Conservation (phyloP, 2,888 invertebrate species). For the Lissonota sp. region DNA sequence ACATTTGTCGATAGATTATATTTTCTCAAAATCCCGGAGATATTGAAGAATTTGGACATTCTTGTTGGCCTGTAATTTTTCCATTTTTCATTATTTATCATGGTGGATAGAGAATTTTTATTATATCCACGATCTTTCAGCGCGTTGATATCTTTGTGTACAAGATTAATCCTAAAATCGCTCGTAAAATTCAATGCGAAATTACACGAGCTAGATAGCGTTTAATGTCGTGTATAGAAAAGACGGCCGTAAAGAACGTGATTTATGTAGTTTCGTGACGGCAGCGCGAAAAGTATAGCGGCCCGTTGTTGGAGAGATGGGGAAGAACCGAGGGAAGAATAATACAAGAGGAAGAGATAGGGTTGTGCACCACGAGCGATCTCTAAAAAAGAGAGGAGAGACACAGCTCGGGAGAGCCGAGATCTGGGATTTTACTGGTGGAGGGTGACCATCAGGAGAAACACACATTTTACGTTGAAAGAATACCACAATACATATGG, state of each 20-base stretch:
- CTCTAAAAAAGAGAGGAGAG: background rate
- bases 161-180: slow-evolving; percentile 16
- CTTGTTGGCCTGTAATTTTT: background rate
- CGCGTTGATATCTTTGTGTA: slow-evolving; percentile 6
- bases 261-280: slow-evolving; percentile 28
- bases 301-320: background rate
- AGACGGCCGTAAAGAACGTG: slow-evolving; percentile 46
- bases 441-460: slow-evolving; percentile 28
- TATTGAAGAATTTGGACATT: background rate
- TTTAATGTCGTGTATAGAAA: slow-evolving; percentile 42
- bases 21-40: background rate
- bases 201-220: slow-evolving; percentile 42
- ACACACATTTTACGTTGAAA: slow-evolving; percentile 22
- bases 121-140: slow-evolving; percentile 11
- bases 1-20: background rate
- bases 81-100: slow-evolving; percentile 6
- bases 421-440: background rate
- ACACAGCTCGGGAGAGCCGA: background rate
- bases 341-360: slow-evolving; percentile 5
- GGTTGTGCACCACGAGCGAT: slow-evolving; percentile 1
- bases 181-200: slow-evolving; percentile 55
- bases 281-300: slow-evolving; percentile 10
- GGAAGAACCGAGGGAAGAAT: slow-evolving; percentile 1
- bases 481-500: background rate
- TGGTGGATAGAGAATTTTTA: background rate